Base-by-base conservation (phyloP, 2,113 vertebrate species). In the Rana temporaria region DNA sequence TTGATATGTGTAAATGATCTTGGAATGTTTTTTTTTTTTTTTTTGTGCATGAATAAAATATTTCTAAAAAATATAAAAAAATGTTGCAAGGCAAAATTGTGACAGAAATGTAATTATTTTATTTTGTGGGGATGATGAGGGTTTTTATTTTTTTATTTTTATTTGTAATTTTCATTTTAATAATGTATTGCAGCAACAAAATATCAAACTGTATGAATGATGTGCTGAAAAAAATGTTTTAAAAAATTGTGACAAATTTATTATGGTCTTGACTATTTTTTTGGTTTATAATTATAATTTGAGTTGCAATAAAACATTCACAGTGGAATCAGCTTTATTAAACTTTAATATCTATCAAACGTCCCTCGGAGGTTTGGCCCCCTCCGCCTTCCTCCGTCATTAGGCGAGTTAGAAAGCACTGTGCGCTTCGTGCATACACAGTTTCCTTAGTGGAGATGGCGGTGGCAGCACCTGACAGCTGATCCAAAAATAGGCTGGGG, bases 1-100 rank as follows among this genome's bases (percentile, higher is more conserved):
- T 82, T 75, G 80, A 82, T 68, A 74, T 82, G 80, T 82, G 70
- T 82, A 75, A 82, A 82, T 82, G 63, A 75, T 64, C 80, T 82
- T 82, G 80, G 80, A 82, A 75, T 82, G 80, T 72, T 81, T 64
- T 73, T 81, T 71, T 77, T 52, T 57, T 66, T 65, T 71, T 70
- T 69, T 64, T 79, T 74, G 55, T 79, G 76, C 83, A 79, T 78
- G 68, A 57, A 60, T 67, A 67, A 67, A 59, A 57, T 82, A 82
- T 82, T 82, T 82, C 80, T 82, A 19, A 59, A 82, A 67, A 82
- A 82, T 32, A 59, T 24, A 12, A 7, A 72, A 55, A 57, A 74
- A 48, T 30, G 63, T 75, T 82, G 80, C 80, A 82, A 66, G 70
- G 52, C 64, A 34, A 82, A 53, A 82, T 75, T 82, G 80, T 82